phyloP scores from a whole-genome alignment of 1,140 invertebrate genomes.

The Zaprionus africanus region DNA sequence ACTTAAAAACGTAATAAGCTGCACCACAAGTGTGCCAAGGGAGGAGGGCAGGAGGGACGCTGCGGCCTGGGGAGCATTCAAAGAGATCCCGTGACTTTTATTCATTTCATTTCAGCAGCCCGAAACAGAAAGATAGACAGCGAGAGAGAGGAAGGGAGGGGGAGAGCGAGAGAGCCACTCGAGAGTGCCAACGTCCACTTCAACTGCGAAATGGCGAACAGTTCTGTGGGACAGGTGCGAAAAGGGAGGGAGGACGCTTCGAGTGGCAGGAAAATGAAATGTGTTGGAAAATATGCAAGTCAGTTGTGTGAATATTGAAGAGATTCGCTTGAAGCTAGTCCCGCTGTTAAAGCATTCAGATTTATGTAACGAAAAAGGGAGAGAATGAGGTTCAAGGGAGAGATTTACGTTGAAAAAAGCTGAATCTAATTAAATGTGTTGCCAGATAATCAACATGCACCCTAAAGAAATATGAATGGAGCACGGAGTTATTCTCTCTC shows the following conservation, averaged over 20 bases:
- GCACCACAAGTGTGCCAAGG: constrained; percentile 15
- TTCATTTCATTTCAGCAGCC: constrained; percentile 41
- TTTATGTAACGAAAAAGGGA: background rate
- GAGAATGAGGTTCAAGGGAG: background rate
- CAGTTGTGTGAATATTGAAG: constrained; percentile 19
- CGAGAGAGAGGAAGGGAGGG: background rate
- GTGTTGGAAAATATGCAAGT: constrained; percentile 38
- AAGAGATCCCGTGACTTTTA: constrained; percentile 34
- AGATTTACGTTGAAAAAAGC: background rate
- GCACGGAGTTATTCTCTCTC: background rate
- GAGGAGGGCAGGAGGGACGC: background rate
- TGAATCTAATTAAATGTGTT: background rate
- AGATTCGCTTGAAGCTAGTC: background rate
- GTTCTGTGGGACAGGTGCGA: constrained; percentile 26
- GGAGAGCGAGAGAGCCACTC: background rate
- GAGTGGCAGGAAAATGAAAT: constrained; percentile 39
- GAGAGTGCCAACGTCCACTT: constrained; percentile 37
- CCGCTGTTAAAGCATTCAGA: background rate
- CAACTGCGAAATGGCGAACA: constrained; percentile 34
- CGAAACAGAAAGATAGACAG: background rate
- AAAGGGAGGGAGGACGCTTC: constrained; percentile 10
- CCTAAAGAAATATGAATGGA: background rate
- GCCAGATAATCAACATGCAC: background rate
- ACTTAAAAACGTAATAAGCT: constrained; percentile 77
- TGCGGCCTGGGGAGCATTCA: background rate